phyloP scores from a whole-genome alignment of 2,113 vertebrate species.

The Hystrix cristata region DNA sequence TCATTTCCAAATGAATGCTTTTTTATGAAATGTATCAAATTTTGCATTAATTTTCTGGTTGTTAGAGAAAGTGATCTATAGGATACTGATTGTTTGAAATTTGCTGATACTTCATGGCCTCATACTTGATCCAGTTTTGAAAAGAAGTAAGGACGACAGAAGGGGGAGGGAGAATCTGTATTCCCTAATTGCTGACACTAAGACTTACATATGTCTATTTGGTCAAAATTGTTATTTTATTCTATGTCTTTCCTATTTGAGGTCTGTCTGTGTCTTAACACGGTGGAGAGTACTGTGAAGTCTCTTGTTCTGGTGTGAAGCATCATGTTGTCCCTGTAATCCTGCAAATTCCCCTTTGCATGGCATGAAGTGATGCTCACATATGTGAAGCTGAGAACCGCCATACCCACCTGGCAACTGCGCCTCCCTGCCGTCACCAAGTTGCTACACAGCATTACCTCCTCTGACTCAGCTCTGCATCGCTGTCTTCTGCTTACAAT shows the following conservation, averaged over 20 bases:
- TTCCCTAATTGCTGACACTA: neutral
- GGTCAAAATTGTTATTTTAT: slow-evolving; percentile 21
- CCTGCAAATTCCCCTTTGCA: neutral
- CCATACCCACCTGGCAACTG: neutral
- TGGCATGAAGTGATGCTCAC: neutral
- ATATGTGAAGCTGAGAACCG: neutral
- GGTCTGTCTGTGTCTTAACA: neutral
- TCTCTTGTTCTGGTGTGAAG: neutral
- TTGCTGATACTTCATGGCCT: neutral
- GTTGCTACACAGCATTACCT: neutral
- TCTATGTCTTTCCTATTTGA: neutral
- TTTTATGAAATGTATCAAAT: neutral
- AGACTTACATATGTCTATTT: neutral
- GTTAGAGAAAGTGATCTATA: neutral
- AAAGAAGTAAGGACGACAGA: neutral
- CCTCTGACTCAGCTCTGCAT: neutral
- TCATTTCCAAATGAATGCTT: neutral
- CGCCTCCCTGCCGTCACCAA: neutral
- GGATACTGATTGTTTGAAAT: neutral
- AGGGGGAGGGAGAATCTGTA: neutral
- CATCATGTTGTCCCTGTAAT: neutral
- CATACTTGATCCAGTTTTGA: neutral
- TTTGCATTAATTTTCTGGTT: neutral
- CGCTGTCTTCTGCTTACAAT: neutral
- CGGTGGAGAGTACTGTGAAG: neutral